phyloP scores from a whole-genome alignment of 2,113 vertebrate species.

The Dipodomys spectabilis region DNA sequence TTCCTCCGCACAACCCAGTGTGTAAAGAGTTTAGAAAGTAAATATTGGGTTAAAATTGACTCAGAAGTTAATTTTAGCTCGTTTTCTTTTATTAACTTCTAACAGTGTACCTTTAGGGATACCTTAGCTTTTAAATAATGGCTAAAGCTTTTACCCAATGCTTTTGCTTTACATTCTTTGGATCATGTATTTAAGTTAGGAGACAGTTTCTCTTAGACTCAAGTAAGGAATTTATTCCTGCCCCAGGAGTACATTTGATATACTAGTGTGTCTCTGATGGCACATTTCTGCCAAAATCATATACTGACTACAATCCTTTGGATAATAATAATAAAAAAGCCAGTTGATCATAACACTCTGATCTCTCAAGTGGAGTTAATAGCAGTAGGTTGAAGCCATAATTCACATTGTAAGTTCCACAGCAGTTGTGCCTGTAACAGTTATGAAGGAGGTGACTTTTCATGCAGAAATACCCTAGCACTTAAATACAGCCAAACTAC shows the following conservation, averaged over 20 bases:
- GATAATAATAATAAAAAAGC: slow-evolving; percentile 68
- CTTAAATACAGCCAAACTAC: slow-evolving; percentile 28
- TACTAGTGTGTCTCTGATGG: slow-evolving; percentile 50
- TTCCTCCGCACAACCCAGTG: background rate
- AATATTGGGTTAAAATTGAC: background rate
- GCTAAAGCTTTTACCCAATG: background rate
- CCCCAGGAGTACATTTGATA: slow-evolving; percentile 55
- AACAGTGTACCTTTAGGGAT: background rate
- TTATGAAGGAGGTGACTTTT: slow-evolving; percentile 31
- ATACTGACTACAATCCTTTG: slow-evolving; percentile 49
- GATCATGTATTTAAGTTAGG: background rate
- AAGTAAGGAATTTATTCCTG: slow-evolving; percentile 50
- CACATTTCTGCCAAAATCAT: slow-evolving; percentile 59
- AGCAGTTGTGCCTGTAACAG: background rate
- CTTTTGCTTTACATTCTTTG: background rate
- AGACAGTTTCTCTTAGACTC: slow-evolving; percentile 28
- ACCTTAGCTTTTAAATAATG: background rate
- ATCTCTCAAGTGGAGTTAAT: slow-evolving; percentile 75
- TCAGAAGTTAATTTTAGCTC: background rate
- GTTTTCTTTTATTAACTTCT: slow-evolving; percentile 19
- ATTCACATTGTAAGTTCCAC: slow-evolving; percentile 50
- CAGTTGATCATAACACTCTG: slow-evolving; percentile 58
- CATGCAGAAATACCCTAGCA: slow-evolving; percentile 58
- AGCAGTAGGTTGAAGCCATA: background rate
- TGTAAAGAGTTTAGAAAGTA: background rate